Evolutionary conservation across 2,797 vertebrate genomes (phyloP).

Genomic region (Garrulus glandarius): DNA sequence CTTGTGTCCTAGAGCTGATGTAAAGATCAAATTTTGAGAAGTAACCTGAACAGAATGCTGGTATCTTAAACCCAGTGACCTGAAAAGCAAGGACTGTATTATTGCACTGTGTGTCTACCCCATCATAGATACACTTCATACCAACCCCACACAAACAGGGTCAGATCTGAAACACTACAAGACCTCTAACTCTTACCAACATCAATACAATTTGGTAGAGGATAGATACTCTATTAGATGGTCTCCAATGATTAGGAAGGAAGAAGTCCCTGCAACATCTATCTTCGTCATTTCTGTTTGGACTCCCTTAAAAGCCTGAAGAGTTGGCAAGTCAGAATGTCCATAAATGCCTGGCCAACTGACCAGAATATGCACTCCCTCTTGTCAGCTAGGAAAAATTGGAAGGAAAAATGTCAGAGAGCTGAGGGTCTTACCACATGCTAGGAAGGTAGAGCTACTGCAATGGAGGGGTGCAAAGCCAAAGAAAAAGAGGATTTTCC

Average conservation of each 20-base stretch:
- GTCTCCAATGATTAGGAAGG: not conserved
- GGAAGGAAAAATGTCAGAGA: not conserved
- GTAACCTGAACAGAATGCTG: conserved; percentile 5
- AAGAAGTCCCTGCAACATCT: not conserved
- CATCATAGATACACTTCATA: not conserved
- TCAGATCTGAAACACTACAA: not conserved
- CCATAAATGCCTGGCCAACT: not conserved
- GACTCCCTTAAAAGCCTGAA: not conserved
- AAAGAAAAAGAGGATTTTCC: not conserved
- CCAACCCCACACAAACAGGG: not conserved
- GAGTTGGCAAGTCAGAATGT: not conserved
- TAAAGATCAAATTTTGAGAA: conserved; percentile 25
- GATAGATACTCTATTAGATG: not conserved
- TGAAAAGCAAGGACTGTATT: not conserved
- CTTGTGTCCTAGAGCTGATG: not conserved
- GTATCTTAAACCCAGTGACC: not conserved
- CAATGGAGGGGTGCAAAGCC: not conserved
- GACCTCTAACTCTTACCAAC: not conserved
- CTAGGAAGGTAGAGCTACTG: not conserved
- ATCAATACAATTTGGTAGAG: not conserved
- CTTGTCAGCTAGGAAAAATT: not conserved
- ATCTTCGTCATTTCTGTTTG: not conserved
- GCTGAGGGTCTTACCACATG: not conserved
- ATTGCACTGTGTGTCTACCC: not conserved
- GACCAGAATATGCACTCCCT: not conserved